Evolutionary conservation across 2,888 invertebrate genomes (phyloP).

Genomic region (Barypeithes pellucidus): DNA sequence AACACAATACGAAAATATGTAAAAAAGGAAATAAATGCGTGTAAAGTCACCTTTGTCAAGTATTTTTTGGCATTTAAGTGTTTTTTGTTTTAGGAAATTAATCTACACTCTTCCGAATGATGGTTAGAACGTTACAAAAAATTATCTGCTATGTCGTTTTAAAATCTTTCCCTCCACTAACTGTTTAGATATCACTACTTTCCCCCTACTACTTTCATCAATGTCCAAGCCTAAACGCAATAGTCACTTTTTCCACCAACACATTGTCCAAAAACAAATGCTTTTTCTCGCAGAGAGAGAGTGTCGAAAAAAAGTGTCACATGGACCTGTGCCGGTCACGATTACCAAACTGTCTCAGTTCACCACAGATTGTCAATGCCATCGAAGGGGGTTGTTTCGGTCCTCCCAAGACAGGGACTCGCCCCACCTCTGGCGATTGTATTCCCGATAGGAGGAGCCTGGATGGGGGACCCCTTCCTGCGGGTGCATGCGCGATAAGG

Average conservation of each 20-base stretch:
- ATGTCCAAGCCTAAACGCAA: neutral
- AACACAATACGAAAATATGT: slow-evolving; percentile 2
- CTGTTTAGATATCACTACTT: neutral
- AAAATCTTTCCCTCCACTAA: neutral
- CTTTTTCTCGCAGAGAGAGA: neutral
- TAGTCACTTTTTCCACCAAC: neutral
- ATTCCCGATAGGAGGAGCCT: slow-evolving; percentile 25
- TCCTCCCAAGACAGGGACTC: slow-evolving; percentile 41
- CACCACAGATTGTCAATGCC: slow-evolving; percentile 50
- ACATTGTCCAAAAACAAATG: neutral
- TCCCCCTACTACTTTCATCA: neutral
- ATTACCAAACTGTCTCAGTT: slow-evolving; percentile 44
- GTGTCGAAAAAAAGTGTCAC: slow-evolving; percentile 27
- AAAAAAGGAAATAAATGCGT: neutral
- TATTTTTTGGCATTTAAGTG: neutral
- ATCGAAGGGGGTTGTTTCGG: slow-evolving; percentile 47
- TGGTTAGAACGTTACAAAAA: no score
- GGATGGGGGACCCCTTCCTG: slow-evolving; percentile 11
- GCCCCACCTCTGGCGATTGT: slow-evolving; percentile 40
- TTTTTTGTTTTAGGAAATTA: neutral
- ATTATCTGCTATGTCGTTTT: neutral
- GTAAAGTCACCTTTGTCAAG: neutral
- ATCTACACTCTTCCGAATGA: no score
- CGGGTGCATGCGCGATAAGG: neutral
- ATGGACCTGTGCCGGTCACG: slow-evolving; percentile 25